Conservation (phyloP, 2,113 vertebrate genomes). For the Chionis minor region DNA sequence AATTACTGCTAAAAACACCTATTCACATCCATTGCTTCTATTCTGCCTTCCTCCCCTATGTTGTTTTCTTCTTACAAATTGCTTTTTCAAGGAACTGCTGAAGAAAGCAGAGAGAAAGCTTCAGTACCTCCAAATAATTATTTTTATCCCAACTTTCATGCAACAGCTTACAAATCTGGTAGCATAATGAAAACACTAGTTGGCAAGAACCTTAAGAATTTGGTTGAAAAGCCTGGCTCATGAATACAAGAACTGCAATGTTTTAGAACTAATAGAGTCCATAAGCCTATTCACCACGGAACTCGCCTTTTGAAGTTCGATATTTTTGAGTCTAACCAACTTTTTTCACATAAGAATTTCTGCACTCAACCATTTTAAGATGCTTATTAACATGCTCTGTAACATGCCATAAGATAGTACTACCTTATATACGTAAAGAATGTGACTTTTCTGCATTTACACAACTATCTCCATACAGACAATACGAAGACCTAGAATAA, state of each 20-base stretch:
- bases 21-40: background rate
- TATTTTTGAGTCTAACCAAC: background rate
- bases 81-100: background rate
- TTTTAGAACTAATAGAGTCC: background rate
- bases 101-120: background rate
- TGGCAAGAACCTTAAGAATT: background rate
- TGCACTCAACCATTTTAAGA: background rate
- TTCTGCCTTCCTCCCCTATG: background rate
- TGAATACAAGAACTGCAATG: background rate
- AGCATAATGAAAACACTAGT: background rate
- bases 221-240: background rate
- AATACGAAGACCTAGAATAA: background rate
- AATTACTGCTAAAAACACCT: background rate
- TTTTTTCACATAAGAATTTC: background rate
- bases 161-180: background rate
- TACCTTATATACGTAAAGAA: background rate
- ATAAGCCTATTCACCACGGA: background rate
- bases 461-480: background rate
- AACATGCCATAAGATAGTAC: background rate
- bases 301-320: background rate
- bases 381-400: background rate
- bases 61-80: background rate
- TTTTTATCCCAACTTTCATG: background rate
- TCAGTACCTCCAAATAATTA: background rate
- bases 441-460: background rate